Percentiles rank a stretch among this genome's conserved stretches.
Conservation (phyloP, 2,113 vertebrate species). For the Canis aureus region DNA sequence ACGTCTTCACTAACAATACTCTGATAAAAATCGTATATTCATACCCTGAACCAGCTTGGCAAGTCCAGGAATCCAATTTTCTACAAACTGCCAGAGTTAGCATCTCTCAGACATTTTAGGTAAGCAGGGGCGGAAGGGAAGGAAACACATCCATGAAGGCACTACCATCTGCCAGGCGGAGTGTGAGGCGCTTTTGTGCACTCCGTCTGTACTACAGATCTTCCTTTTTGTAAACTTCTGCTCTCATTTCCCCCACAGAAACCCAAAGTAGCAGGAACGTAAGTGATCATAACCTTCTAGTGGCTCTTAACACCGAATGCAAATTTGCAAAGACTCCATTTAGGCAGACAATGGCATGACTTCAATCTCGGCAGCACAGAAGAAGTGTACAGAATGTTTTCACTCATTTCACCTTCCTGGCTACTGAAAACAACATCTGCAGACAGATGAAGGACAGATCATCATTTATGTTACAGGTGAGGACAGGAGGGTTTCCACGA, state of each 20-base stretch:
- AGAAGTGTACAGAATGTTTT: not conserved
- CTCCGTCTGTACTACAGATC: constrained; percentile 19
- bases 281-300: constrained; percentile 37
- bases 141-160: constrained; percentile 50
- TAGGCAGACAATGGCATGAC: not conserved
- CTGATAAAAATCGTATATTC: not conserved
- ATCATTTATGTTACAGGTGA: not conserved
- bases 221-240: constrained; percentile 55
- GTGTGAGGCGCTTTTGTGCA: not conserved
- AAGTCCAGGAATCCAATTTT: constrained; percentile 25
- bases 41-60: not conserved
- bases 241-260: constrained; percentile 25
- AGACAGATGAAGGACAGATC: not conserved
- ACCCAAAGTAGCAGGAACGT: not conserved
- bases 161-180: constrained; percentile 50
- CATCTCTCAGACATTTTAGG: constrained; percentile 59
- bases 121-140: constrained; percentile 62
- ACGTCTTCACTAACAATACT: not conserved
- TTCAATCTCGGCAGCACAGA: not conserved
- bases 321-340: not conserved
- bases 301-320: constrained; percentile 33
- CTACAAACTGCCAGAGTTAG: constrained; percentile 41
- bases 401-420: not conserved
- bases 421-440: not conserved
- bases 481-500: not conserved